Evolutionary conservation across 2,113 vertebrate species (phyloP).

Genomic region (Gambusia affinis): DNA sequence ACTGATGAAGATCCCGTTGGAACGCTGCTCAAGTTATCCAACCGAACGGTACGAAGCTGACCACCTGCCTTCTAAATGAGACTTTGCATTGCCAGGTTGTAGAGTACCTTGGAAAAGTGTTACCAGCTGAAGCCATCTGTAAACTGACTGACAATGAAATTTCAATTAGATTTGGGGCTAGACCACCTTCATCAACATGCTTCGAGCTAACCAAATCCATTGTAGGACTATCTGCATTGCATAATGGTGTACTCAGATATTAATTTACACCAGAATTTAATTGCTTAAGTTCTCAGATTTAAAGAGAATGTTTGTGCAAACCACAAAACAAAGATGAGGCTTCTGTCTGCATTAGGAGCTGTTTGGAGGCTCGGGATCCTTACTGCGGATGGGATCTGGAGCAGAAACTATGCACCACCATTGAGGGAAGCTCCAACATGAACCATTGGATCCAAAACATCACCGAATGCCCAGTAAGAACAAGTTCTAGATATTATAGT

Average conservation of each 20-base stretch:
- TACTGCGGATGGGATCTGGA: slow-evolving; percentile 95
- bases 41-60: slow-evolving; percentile 80
- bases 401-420: slow-evolving; percentile 89
- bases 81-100: not conserved
- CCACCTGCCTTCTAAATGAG: too few relatives aligned
- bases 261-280: too few relatives aligned
- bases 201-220: not conserved
- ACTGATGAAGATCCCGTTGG: slow-evolving; percentile 89
- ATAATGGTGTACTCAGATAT: too few relatives aligned
- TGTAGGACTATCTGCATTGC: too few relatives aligned
- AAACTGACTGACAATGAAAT: not conserved
- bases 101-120: not conserved
- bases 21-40: slow-evolving; percentile 87
- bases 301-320: not conserved
- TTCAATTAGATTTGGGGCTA: too few relatives aligned
- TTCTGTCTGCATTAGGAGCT: slow-evolving; percentile 77
- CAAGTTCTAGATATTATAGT: too few relatives aligned
- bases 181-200: not conserved
- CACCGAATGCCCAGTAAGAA: slow-evolving; percentile 89
- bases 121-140: not conserved
- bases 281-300: not conserved
- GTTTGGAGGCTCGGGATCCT: slow-evolving; percentile 91
- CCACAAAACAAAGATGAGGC: not conserved
- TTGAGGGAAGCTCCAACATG: slow-evolving; percentile 92
- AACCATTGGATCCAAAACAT: slow-evolving; percentile 93